phyloP scores from a whole-genome alignment of 2,797 vertebrate genomes.

The Xyrichtys novacula region DNA sequence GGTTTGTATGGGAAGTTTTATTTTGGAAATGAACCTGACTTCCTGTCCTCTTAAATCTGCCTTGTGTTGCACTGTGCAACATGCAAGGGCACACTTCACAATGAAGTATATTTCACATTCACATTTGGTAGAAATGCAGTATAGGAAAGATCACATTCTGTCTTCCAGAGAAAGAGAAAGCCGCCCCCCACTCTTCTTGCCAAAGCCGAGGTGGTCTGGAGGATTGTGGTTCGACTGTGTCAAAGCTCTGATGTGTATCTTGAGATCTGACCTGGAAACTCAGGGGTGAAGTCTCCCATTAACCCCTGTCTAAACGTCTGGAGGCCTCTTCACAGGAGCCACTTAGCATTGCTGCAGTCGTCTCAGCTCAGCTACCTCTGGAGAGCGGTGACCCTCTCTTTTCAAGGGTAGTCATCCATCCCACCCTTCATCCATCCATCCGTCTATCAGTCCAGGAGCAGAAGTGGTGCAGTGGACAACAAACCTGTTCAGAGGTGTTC shows the following conservation, averaged over 20 bases:
- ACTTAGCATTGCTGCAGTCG: constrained; percentile 40
- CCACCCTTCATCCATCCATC: constrained; percentile 7
- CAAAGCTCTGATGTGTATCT: constrained; percentile 42
- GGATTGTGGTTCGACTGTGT: constrained; percentile 3
- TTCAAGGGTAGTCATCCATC: constrained; percentile 57
- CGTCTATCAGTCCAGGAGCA: constrained; percentile 24
- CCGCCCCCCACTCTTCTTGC: too few species aligned
- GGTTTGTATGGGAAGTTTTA: too few species aligned
- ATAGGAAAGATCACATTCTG: background rate
- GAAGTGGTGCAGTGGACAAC: background rate
- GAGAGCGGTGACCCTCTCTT: constrained; percentile 29
- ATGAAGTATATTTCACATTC: too few species aligned
- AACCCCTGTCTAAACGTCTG: constrained; percentile 53
- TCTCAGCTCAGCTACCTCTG: constrained; percentile 48
- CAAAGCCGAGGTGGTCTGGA: background rate
- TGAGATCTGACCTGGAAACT: constrained; percentile 56
- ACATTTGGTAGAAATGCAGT: constrained; percentile 3
- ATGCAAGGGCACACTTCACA: too few species aligned
- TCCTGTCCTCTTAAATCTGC: too few species aligned
- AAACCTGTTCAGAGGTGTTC: constrained; percentile 29
- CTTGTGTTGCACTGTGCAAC: too few species aligned
- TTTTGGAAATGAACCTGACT: too few species aligned
- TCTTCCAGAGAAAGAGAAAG: background rate
- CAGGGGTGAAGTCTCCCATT: constrained; percentile 68
- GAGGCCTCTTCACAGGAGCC: constrained; percentile 49